phyloP scores from a whole-genome alignment of 2,888 invertebrate species.

The Ophioninae sp. region DNA sequence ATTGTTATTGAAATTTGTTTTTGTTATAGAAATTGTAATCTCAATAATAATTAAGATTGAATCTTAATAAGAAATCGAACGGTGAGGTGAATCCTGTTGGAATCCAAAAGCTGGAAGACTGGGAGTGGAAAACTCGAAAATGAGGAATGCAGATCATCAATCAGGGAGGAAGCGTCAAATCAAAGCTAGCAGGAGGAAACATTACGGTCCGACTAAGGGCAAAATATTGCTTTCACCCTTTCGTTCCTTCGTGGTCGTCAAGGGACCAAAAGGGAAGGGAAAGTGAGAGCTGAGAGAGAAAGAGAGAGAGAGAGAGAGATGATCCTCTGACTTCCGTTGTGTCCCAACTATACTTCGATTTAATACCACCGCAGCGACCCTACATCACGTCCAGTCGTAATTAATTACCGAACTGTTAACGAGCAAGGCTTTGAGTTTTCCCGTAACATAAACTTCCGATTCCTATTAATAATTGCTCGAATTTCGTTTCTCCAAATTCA shows the following conservation, averaged over 20 bases:
- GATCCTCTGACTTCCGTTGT: conserved; percentile 40
- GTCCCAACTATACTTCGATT: conserved; percentile 58
- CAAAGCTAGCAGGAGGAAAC: conserved; percentile 73
- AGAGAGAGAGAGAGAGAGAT: conserved; percentile 44
- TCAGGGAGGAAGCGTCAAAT: conserved; percentile 80
- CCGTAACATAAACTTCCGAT: conserved; percentile 49
- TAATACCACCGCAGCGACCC: conserved; percentile 74
- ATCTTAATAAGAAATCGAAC: not conserved
- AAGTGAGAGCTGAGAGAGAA: conserved; percentile 27
- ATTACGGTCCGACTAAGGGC: conserved; percentile 34
- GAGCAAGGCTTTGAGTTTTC: conserved; percentile 44
- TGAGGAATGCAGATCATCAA: conserved; percentile 75
- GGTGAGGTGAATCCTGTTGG: not conserved
- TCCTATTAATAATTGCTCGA: conserved; percentile 55
- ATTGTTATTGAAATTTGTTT: too few relatives aligned
- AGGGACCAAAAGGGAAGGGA: not conserved
- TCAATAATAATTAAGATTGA: not conserved
- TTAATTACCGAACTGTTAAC: conserved; percentile 68
- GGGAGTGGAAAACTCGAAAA: conserved; percentile 56
- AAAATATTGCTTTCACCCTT: conserved; percentile 42
- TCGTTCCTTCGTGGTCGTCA: conserved; percentile 35
- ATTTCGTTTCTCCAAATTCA: conserved; percentile 54
- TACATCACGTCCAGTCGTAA: conserved; percentile 75
- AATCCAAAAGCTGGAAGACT: not conserved
- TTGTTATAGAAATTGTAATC: not conserved